Conservation (phyloP, 2,888 invertebrate species). For the Zelleria hepariella region DNA sequence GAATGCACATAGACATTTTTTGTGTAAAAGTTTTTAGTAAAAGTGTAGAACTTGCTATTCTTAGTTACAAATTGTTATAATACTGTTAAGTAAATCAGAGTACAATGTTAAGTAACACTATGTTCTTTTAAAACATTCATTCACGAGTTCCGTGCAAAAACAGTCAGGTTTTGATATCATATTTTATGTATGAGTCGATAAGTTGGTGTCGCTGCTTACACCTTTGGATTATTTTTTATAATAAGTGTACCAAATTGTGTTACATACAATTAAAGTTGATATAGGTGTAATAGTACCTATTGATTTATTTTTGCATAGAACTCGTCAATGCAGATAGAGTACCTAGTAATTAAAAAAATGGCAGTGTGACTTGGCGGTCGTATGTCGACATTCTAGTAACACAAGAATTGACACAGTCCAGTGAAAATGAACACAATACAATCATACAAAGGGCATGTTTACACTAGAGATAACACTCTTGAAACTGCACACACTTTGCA, state of each 20-base stretch:
- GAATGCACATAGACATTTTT: slow-evolving; percentile 22
- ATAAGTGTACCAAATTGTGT: no score
- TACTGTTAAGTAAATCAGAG: slow-evolving; percentile 18
- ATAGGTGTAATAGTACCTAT: no score
- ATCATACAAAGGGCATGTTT: slow-evolving; percentile 3
- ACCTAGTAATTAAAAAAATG: slow-evolving; percentile 34
- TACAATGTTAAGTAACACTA: slow-evolving; percentile 23
- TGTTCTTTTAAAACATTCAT: slow-evolving; percentile 18
- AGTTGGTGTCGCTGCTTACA: no score
- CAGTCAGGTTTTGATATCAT: no score
- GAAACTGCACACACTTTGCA: neutral
- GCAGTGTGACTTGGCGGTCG: slow-evolving; percentile 64
- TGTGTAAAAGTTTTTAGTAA: slow-evolving; percentile 55
- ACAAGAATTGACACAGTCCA: slow-evolving; percentile 78
- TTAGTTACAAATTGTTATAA: slow-evolving; percentile 25
- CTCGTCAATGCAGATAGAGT: no score
- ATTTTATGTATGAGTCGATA: no score
- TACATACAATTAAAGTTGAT: no score
- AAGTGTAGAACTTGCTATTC: slow-evolving; percentile 32
- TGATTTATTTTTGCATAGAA: no score
- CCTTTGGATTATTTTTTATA: no score
- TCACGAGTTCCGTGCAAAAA: no score
- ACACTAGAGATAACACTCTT: neutral
- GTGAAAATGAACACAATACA: slow-evolving; percentile 57
- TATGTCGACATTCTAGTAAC: slow-evolving; percentile 76